Conservation (phyloP, 2,888 invertebrate genomes). For the Buathra laborator region DNA sequence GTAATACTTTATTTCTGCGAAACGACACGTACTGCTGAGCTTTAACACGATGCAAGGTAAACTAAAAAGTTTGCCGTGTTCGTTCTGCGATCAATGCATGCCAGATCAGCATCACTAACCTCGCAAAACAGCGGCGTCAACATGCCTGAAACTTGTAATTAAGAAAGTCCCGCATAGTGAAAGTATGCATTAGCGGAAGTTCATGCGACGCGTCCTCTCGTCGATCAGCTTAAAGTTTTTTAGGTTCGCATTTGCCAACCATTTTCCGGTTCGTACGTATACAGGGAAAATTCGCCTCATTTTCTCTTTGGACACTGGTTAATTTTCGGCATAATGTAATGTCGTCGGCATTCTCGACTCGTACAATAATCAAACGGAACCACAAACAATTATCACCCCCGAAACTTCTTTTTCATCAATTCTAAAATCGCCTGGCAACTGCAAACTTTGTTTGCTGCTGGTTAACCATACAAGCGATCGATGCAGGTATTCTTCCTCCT, state of each 20-base stretch:
- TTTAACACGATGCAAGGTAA: conserved; percentile 14
- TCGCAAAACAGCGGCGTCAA: not conserved
- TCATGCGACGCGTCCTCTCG: conserved; percentile 17
- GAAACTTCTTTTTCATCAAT: not conserved
- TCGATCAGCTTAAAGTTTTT: not conserved
- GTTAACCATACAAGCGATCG: not conserved
- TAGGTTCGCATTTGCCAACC: not conserved
- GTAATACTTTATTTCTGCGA: conserved; percentile 12
- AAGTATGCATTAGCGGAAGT: conserved; percentile 38
- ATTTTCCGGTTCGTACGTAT: not conserved
- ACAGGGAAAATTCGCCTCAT: not conserved
- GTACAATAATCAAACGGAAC: too few relatives aligned
- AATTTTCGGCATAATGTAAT: not conserved
- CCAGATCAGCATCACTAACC: conserved; percentile 1
- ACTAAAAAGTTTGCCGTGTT: not conserved
- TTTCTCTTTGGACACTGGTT: not conserved
- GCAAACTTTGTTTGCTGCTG: not conserved
- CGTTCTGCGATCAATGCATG: conserved; percentile 7
- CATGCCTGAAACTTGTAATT: conserved; percentile 55
- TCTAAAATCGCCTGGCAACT: not conserved
- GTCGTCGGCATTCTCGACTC: too few relatives aligned
- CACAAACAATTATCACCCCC: not conserved
- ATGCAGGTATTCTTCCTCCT: not conserved
- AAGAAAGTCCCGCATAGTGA: not conserved
- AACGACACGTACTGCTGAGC: conserved; percentile 16